phyloP scores from a whole-genome alignment of 2,797 vertebrate species.

The Enteromius thamalakanensis region DNA sequence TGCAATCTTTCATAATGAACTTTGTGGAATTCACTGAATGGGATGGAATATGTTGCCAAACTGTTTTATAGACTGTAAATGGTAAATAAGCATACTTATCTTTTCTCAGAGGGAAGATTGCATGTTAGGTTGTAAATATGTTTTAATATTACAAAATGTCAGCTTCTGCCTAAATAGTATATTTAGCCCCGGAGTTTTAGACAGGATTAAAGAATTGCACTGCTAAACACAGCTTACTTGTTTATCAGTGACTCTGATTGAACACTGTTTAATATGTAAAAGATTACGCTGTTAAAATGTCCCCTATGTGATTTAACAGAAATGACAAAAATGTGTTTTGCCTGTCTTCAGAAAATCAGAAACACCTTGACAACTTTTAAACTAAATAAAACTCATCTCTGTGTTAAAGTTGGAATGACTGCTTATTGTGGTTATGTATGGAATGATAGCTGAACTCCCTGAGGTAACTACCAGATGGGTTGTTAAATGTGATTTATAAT shows the following conservation, averaged over 20 bases:
- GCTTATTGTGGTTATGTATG: not conserved
- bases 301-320: constrained; percentile 22
- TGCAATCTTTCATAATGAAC: not conserved
- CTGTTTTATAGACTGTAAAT: constrained; percentile 40
- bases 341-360: constrained; percentile 23
- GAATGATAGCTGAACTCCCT: not conserved
- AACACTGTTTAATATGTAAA: constrained; percentile 24
- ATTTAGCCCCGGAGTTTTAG: constrained; percentile 33
- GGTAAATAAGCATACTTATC: constrained; percentile 8
- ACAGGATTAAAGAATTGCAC: constrained; percentile 20
- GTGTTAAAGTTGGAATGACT: not conserved
- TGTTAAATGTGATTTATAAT: not conserved
- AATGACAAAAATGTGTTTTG: not conserved
- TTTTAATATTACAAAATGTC: constrained; percentile 46
- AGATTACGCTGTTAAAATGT: not conserved
- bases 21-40: constrained; percentile 22
- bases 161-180: constrained; percentile 15
- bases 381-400: constrained; percentile 27
- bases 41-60: constrained; percentile 34
- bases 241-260: constrained; percentile 5
- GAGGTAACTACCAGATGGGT: not conserved
- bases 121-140: constrained; percentile 46
- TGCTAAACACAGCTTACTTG: constrained; percentile 15
- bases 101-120: constrained; percentile 32
- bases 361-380: constrained; percentile 10